Conservation (phyloP, 2,888 invertebrate genomes). For the Lepidocyrtoides sp. region DNA sequence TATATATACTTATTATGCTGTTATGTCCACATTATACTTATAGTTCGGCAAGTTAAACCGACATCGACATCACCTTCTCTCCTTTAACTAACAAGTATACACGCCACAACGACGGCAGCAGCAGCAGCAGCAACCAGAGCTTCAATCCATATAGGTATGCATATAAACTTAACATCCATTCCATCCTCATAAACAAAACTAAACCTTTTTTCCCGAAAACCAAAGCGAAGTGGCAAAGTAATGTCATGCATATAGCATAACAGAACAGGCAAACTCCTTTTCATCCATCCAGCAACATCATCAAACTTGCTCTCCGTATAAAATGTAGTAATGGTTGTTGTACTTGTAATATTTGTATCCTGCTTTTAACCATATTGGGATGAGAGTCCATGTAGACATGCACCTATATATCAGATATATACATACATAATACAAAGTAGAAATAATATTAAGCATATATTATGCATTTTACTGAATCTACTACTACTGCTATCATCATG, state of each 20-base stretch:
- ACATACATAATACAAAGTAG: not conserved
- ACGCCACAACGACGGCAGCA: constrained; percentile 1
- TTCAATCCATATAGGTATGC: constrained; percentile 6
- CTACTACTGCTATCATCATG: constrained; percentile 9
- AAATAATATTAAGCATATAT: constrained; percentile 31
- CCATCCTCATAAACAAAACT: constrained; percentile 42
- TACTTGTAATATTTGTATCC: constrained; percentile 49
- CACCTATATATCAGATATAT: not conserved
- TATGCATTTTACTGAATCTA: constrained; percentile 44
- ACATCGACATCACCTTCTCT: constrained; percentile 51
- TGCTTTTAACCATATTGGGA: constrained; percentile 64
- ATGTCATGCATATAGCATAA: constrained; percentile 66
- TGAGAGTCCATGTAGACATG: too few species aligned
- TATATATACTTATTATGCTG: constrained; percentile 42
- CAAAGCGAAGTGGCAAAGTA: constrained; percentile 63
- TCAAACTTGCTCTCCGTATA: constrained; percentile 65
- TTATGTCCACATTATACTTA: constrained; percentile 52
- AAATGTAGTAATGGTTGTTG: constrained; percentile 57
- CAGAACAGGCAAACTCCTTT: constrained; percentile 61
- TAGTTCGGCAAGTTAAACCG: constrained; percentile 49
- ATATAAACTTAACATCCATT: constrained; percentile 54
- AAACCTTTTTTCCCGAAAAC: constrained; percentile 62
- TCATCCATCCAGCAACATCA: constrained; percentile 62
- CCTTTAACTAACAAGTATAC: constrained; percentile 10
- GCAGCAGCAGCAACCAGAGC: constrained; percentile 13